Evolutionary conservation across 2,113 vertebrate genomes (phyloP).

Genomic region (Solenodon paradoxus): DNA sequence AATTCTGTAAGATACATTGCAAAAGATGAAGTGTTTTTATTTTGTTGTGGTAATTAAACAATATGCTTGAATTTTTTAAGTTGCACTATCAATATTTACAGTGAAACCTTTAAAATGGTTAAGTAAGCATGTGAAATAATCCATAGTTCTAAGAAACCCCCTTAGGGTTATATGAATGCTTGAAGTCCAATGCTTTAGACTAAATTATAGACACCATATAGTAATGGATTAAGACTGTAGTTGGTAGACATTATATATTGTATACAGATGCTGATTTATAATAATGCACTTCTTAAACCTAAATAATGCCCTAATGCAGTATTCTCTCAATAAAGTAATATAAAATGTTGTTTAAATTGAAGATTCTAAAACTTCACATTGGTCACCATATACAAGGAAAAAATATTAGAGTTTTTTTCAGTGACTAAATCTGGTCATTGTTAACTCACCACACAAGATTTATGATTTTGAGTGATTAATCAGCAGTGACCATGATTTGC

Average conservation of each 20-base stretch:
- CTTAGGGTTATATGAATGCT: background rate
- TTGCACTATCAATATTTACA: background rate
- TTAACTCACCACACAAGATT: constrained; percentile 49
- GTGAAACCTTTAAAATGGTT: background rate
- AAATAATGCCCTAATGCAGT: too few relatives aligned
- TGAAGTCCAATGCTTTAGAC: background rate
- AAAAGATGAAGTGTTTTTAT: background rate
- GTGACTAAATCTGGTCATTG: constrained; percentile 13
- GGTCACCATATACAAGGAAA: background rate
- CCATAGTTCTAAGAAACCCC: background rate
- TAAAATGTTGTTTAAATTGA: too few relatives aligned
- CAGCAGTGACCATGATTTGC: constrained; percentile 66
- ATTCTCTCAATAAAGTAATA: too few relatives aligned
- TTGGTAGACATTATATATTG: too few relatives aligned
- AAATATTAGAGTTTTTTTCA: background rate
- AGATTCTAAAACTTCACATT: background rate
- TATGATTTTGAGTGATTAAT: constrained; percentile 77
- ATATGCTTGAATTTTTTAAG: background rate
- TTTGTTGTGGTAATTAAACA: background rate
- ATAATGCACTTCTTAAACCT: too few relatives aligned
- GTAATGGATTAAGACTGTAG: too few relatives aligned
- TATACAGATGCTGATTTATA: too few relatives aligned
- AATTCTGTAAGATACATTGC: background rate
- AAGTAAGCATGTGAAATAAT: background rate
- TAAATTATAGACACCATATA: background rate